A percentile compares a stretch with the other conserved stretches of the same genome.
Conservation (phyloP, 1,140 invertebrate species). For the Drosophila aff. region DNA sequence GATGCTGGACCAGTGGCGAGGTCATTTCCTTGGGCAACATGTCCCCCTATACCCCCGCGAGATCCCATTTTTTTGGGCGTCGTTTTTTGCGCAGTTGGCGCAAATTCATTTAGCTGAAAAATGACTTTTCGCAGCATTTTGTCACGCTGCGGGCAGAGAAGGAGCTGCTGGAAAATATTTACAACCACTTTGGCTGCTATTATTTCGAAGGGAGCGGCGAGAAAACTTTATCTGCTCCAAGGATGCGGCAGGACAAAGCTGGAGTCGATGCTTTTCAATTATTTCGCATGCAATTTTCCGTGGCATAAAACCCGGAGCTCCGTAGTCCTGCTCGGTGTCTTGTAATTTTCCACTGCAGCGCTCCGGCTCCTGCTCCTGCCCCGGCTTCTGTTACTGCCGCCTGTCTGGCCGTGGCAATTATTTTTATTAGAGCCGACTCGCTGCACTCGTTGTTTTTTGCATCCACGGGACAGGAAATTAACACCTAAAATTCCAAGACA, state of each 20-base stretch:
- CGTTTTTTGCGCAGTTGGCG: conserved; percentile 76
- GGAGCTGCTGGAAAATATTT: conserved; percentile 71
- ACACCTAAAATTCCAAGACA: conserved; percentile 66
- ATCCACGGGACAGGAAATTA: conserved; percentile 70
- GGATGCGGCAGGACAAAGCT: conserved; percentile 48
- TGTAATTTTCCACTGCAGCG: conserved; percentile 61
- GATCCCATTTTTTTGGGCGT: conserved; percentile 30
- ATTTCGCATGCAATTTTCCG: conserved; percentile 80
- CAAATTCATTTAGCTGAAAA: conserved; percentile 83
- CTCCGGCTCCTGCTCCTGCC: not conserved
- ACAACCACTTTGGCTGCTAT: conserved; percentile 82
- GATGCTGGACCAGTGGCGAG: conserved; percentile 32
- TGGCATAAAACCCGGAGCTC: conserved; percentile 65
- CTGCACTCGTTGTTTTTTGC: conserved; percentile 48
- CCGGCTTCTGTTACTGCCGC: not conserved
- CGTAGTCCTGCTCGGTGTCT: conserved; percentile 44
- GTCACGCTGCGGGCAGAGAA: conserved; percentile 45
- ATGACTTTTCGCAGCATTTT: conserved; percentile 77
- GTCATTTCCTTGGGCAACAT: conserved; percentile 35
- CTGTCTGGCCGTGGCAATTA: conserved; percentile 59
- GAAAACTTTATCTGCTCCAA: conserved; percentile 69
- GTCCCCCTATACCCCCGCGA: not conserved
- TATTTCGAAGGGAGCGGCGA: conserved; percentile 54
- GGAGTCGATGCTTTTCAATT: conserved; percentile 78
- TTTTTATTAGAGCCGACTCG: conserved; percentile 69